A percentile compares a stretch with the other conserved stretches of the same genome.
These are phyloP conservation scores for Drosophila kohkoa DNA, from an alignment of 1,140 invertebrate species.

Conservation along the genomic window DNA sequence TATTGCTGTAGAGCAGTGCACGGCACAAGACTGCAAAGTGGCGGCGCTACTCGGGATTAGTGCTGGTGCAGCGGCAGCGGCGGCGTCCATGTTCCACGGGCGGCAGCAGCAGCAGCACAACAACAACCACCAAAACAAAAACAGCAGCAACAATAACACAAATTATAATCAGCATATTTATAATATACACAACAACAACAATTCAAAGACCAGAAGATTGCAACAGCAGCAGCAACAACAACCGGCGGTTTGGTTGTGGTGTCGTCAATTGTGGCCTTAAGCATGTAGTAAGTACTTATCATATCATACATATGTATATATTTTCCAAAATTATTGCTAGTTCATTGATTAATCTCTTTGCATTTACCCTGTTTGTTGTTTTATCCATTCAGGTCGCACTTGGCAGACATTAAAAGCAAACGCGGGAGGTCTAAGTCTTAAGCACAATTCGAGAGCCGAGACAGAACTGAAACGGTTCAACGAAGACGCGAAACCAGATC, in stretches of 20 bases:
- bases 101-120: conserved; percentile 58
- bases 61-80: conserved; percentile 78
- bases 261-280: conserved; percentile 83
- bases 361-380: neutral
- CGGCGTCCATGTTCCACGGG: conserved; percentile 74
- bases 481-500: conserved; percentile 27
- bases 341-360: neutral
- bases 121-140: conserved; percentile 51
- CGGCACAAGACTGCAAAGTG: conserved; percentile 78
- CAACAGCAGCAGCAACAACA: conserved; percentile 69
- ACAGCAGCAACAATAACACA: conserved; percentile 52
- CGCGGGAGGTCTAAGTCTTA: conserved; percentile 39
- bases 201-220: conserved; percentile 30
- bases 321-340: neutral
- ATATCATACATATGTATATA: conserved; percentile 19
- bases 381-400: conserved; percentile 36
- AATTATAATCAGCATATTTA: conserved; percentile 33
- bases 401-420: conserved; percentile 47
- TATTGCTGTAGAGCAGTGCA: conserved; percentile 63
- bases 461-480: conserved; percentile 27
- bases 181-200: conserved; percentile 51
- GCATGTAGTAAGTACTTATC: conserved; percentile 77
- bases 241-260: conserved; percentile 71
- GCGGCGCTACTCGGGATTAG: conserved; percentile 74
- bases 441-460: conserved; percentile 25